These are phyloP conservation scores for Phrynocephalus vlangalii DNA, from an alignment of 2,797 vertebrate genomes.

Conservation along the genomic window DNA sequence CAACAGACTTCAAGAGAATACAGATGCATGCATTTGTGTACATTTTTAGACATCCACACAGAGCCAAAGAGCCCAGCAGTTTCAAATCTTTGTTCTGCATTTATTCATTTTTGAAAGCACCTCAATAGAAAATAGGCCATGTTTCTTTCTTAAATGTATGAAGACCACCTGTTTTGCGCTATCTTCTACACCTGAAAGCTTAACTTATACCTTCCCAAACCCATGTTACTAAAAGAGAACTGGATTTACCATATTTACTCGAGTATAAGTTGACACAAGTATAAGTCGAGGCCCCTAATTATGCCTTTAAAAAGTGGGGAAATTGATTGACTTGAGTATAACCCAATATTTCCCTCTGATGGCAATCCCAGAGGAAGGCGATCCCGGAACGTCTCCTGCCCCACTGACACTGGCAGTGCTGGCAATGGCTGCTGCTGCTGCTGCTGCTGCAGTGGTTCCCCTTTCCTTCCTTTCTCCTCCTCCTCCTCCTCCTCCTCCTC, in stretches of 20 bases:
- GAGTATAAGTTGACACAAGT: no score
- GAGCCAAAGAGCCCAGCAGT: conserved; percentile 52
- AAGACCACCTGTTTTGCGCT: conserved; percentile 79
- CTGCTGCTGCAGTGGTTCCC: no score
- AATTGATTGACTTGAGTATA: no score
- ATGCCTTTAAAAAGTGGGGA: no score
- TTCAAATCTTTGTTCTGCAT: conserved; percentile 50
- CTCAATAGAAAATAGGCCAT: conserved; percentile 81
- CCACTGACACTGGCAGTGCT: no score
- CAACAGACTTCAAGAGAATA: conserved; percentile 61
- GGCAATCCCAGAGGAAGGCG: no score
- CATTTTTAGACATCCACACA: conserved; percentile 46
- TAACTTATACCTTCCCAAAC: conserved; percentile 49
- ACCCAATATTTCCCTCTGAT: no score
- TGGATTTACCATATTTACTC: background rate
- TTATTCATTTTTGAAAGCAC: conserved; percentile 77
- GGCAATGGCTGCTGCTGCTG: no score
- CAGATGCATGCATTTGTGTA: conserved; percentile 34
- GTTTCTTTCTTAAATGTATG: conserved; percentile 76
- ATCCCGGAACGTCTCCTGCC: no score
- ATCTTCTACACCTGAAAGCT: conserved; percentile 68
- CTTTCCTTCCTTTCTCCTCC: no score
- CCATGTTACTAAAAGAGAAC: conserved; percentile 76
- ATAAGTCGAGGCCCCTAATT: no score
- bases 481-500: no score